These are phyloP conservation scores for Drosophila basisetae DNA, from an alignment of 2,888 invertebrate species.

Conservation along the genomic window DNA sequence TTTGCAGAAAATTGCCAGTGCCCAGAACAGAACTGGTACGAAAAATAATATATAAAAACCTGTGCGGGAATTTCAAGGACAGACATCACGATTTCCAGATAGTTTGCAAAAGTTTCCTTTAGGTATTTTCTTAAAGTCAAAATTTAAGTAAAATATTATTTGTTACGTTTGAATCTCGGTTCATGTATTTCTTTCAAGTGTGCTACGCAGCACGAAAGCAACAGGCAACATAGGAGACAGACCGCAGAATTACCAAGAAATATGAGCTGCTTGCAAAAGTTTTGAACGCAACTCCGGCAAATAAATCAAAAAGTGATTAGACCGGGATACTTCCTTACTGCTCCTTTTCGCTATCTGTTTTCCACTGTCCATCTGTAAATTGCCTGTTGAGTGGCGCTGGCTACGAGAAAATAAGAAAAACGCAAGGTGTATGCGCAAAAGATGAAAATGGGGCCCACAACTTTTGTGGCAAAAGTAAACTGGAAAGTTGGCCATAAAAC, in stretches of 20 bases:
- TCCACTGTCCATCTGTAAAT: slow-evolving; percentile 70
- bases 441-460: slow-evolving; percentile 61
- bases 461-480: slow-evolving; percentile 59
- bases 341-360: slow-evolving; percentile 19
- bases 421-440: slow-evolving; percentile 61
- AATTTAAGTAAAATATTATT: slow-evolving; percentile 10
- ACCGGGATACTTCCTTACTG: slow-evolving; percentile 24
- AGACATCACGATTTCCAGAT: slow-evolving; percentile 49
- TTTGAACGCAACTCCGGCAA: slow-evolving; percentile 56
- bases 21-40: not conserved
- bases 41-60: not conserved
- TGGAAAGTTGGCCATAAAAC: slow-evolving; percentile 78
- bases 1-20: slow-evolving; percentile 35
- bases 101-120: slow-evolving; percentile 3
- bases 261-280: slow-evolving; percentile 63
- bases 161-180: slow-evolving; percentile 2
- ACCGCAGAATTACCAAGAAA: slow-evolving; percentile 48
- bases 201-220: slow-evolving; percentile 35
- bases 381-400: slow-evolving; percentile 74
- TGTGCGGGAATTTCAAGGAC: slow-evolving; percentile 28
- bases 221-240: slow-evolving; percentile 39
- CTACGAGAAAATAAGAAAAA: slow-evolving; percentile 37
- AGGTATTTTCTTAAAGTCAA: not conserved
- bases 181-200: slow-evolving; percentile 3
- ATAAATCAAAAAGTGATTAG: slow-evolving; percentile 81